Base-by-base conservation (phyloP, 2,113 vertebrate species). In the Xiphophorus hellerii region DNA sequence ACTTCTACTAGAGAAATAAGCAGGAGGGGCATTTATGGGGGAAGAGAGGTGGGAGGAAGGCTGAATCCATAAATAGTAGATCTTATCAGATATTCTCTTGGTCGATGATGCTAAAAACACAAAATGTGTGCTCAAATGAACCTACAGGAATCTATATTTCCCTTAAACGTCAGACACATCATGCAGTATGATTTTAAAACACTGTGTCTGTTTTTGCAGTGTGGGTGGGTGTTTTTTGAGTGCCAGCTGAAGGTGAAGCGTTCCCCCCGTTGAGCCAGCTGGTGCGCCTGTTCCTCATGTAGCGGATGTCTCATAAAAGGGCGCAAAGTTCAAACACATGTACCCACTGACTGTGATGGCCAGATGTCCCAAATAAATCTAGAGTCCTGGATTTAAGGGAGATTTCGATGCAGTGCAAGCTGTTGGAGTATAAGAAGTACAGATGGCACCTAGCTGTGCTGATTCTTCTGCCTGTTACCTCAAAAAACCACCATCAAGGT, bases 351-450 rank as follows among this genome's bases (percentile, higher is more conserved):
- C 73, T 30, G 44, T 2, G 64, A n/a, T 5, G 48, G 6, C 69
- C 84, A 87, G 82, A 79, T 89, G 80, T 81, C 74, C 75, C 30
- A 10, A 48, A 61, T 61, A 73, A 71, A 73, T 22, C 77, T 11
- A 39, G 68, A 44, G 65, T 27, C 54, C 62, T 3, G 64, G 35
- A 14, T 84, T 73, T 6, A 62, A 71, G 25, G 44, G 30, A 63
- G 71, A 3, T 80, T 80, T 74, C 28, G 58, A 9, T 20, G 29
- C 5, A 20, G n/a, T n/a, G 17, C 58, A 68, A 35, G 42, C 27
- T 63, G 70, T 73, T 67, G 28, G 39, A 17, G 4, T 42, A 51
- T 62, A 27, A 27, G 1, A 48, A 44, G 44, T 61, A 37, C 35
- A 80, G 72, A 74, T 37, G 78, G 51, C 3, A n/a, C 28, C 35